Evolutionary conservation across 2,797 vertebrate genomes (phyloP).

Genomic region (Columba guinea): DNA sequence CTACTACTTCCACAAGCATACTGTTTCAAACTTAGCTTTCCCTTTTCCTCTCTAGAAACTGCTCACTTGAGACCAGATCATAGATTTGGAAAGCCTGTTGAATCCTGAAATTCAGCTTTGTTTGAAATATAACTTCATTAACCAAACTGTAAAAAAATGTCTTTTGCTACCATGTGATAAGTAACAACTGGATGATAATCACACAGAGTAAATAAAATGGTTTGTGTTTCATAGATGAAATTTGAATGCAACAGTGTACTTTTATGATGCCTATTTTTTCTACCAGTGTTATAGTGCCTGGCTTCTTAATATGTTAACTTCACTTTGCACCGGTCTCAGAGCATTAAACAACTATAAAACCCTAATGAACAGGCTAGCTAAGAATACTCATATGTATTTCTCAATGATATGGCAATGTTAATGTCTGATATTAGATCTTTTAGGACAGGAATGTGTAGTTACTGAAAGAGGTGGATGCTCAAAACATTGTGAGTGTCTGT

Average conservation of each 20-base stretch:
- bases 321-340: not conserved
- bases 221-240: conserved; percentile 52
- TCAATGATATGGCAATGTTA: not conserved
- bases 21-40: not conserved
- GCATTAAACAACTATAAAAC: not conserved
- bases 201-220: conserved; percentile 28
- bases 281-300: not conserved
- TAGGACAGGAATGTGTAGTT: not conserved
- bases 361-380: not conserved
- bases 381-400: not conserved
- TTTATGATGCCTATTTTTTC: conserved; percentile 8
- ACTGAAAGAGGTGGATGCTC: not conserved
- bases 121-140: not conserved
- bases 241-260: not conserved
- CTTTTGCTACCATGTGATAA: conserved; percentile 36
- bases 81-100: not conserved
- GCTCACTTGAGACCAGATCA: not conserved
- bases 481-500: not conserved
- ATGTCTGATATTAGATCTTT: not conserved
- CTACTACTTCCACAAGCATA: not conserved
- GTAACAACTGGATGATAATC: conserved; percentile 6
- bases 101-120: not conserved
- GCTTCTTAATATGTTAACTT: not conserved
- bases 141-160: not conserved
- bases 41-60: not conserved